Base-by-base conservation (phyloP, 2,888 invertebrate species). In the Agrotis puta region DNA sequence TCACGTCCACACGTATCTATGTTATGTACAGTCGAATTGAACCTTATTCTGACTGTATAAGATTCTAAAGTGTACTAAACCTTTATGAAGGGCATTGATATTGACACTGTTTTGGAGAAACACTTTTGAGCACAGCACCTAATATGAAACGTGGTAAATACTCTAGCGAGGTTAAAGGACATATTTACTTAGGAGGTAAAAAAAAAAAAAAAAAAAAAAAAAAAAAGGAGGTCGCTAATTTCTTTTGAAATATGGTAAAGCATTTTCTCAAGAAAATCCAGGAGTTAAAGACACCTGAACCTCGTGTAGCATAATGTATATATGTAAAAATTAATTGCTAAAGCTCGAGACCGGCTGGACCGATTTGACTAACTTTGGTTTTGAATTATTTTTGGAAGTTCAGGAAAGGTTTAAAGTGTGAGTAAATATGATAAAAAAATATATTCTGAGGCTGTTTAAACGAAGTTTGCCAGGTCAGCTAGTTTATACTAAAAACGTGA, bases 131-230 rank as follows among this genome's bases (percentile, higher is more conserved):
- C 47, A 54, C 24, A 53, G 7, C 18, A 47, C 47, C 2, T 48
- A 20, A 48, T 48, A 65, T 18, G 53, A 53, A 53, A 47, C 24
- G 24, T 24, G 45, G 3, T 20, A 3, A 51, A 47, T 14, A 20
- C 24, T 39, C 13, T 24, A 9, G 56, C 18, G 50, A 71, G 71
- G 27, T 71, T 6, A 47, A 47, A 65, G 56, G 43, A 43, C 20
- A 71, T 39, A 58, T 58, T 73, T 27, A 27, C 11, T 4, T 13
- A 68, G n/a, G n/a, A n/a, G n/a, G n/a, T n/a, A n/a, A n/a, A n/a
- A n/a, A n/a, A n/a, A n/a, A n/a, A n/a, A n/a, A n/a, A n/a, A n/a
- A n/a, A n/a, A n/a, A n/a, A n/a, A n/a, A n/a, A n/a, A n/a, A n/a
- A n/a, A n/a, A n/a, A n/a, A n/a, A 48, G 3, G 18, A 63, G 47